Conservation (phyloP, 2,113 vertebrate species). For the Cnemophilus loriae region DNA sequence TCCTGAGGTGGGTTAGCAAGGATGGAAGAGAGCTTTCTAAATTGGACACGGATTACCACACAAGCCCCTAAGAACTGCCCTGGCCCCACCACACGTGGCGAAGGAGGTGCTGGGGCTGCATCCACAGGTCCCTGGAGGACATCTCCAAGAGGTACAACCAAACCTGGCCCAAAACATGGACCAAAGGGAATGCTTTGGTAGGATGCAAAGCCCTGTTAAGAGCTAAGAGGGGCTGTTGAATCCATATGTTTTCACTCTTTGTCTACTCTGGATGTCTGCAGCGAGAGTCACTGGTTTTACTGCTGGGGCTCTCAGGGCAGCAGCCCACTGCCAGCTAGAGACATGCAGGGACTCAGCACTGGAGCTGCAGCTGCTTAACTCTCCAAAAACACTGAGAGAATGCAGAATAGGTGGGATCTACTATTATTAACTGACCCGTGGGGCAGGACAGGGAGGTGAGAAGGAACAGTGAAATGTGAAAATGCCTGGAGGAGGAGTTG, state of each 20-base stretch:
- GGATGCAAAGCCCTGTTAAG: neutral
- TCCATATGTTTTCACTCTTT: neutral
- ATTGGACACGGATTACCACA: neutral
- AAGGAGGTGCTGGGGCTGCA: neutral
- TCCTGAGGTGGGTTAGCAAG: neutral
- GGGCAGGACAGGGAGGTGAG: neutral
- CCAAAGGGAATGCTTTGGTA: neutral
- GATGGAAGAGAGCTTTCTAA: neutral
- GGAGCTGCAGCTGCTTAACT: neutral
- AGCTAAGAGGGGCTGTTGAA: neutral
- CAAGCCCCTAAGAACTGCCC: neutral
- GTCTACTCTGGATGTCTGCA: neutral
- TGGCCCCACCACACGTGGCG: rapidly evolving
- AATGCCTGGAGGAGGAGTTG: neutral
- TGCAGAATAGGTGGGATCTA: neutral
- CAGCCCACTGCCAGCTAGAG: neutral
- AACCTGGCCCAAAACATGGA: neutral
- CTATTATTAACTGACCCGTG: neutral
- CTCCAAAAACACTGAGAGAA: neutral
- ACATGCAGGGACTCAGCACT: neutral
- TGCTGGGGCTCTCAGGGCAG: neutral
- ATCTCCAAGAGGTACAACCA: neutral
- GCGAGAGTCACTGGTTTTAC: neutral
- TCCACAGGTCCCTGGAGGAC: rapidly evolving
- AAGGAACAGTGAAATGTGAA: neutral